These are phyloP conservation scores for Muschampia plurimacula DNA, from an alignment of 2,888 invertebrate species.

Conservation along the genomic window DNA sequence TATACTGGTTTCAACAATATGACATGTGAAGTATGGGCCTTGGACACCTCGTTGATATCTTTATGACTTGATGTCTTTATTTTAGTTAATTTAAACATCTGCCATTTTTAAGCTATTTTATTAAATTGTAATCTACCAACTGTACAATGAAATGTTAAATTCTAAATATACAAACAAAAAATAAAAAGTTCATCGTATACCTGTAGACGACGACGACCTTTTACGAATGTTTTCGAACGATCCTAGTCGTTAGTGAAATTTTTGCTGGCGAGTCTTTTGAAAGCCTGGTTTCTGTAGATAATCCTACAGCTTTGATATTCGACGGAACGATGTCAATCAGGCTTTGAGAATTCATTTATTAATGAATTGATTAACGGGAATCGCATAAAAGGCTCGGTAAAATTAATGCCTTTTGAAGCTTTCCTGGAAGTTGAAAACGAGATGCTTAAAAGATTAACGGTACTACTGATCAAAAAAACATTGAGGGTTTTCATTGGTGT, in stretches of 20 bases:
- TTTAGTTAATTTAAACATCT: too few relatives aligned
- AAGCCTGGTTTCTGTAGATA: conserved; percentile 29
- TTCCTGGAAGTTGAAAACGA: conserved; percentile 14
- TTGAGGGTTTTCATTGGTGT: neutral
- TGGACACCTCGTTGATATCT: too few relatives aligned
- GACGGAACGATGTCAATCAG: conserved; percentile 36
- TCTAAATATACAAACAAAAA: neutral
- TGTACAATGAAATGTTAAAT: too few relatives aligned
- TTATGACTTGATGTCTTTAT: too few relatives aligned
- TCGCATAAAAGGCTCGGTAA: conserved; percentile 8
- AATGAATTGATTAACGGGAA: conserved; percentile 30
- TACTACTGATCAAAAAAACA: neutral
- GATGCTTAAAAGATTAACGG: conserved; percentile 10
- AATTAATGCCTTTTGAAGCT: conserved; percentile 15
- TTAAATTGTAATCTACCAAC: too few relatives aligned
- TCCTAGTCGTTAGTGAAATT: conserved; percentile 35
- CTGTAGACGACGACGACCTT: neutral
- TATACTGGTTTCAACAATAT: too few relatives aligned
- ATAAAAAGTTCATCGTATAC: neutral
- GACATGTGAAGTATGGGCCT: too few relatives aligned
- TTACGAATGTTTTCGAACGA: conserved; percentile 4
- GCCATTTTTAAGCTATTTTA: too few relatives aligned
- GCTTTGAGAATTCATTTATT: conserved; percentile 34
- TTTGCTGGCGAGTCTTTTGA: conserved; percentile 26
- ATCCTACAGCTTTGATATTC: conserved; percentile 36